phyloP scores from a whole-genome alignment of 2,888 invertebrate species.

The Hyposoter dolosus region DNA sequence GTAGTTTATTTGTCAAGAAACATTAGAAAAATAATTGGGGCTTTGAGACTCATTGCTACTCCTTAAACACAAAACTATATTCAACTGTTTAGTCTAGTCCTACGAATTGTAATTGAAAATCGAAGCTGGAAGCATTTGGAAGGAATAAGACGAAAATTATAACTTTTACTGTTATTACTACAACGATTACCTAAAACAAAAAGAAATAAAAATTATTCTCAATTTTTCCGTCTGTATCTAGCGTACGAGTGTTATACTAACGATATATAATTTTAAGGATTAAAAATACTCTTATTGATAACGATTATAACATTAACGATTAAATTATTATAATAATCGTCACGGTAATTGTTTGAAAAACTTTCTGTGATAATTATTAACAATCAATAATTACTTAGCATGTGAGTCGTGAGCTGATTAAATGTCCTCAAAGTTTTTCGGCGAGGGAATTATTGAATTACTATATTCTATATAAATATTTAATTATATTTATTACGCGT shows the following conservation, averaged over 20 bases:
- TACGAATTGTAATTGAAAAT: constrained; percentile 46
- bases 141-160: constrained; percentile 3
- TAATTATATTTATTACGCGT: constrained; percentile 18
- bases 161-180: constrained; percentile 46
- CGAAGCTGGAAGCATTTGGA: constrained; percentile 21
- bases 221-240: constrained; percentile 71
- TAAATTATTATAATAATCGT: constrained; percentile 73
- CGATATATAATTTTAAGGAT: constrained; percentile 47
- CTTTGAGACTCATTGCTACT: constrained; percentile 33
- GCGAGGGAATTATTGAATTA: constrained; percentile 11
- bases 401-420: constrained; percentile 50
- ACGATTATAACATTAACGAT: constrained; percentile 30
- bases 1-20: not conserved
- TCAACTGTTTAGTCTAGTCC: constrained; percentile 39
- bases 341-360: constrained; percentile 83
- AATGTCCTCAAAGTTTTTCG: constrained; percentile 17
- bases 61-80: constrained; percentile 12
- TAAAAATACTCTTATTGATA: constrained; percentile 36
- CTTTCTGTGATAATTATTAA: constrained; percentile 85
- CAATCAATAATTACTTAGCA: constrained; percentile 82
- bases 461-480: constrained; percentile 6
- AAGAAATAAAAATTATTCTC: constrained; percentile 51
- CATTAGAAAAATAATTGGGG: not conserved
- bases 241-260: constrained; percentile 52
- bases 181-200: constrained; percentile 52